Conservation (phyloP, 1,140 invertebrate species). For the Anthonomus grandis region DNA sequence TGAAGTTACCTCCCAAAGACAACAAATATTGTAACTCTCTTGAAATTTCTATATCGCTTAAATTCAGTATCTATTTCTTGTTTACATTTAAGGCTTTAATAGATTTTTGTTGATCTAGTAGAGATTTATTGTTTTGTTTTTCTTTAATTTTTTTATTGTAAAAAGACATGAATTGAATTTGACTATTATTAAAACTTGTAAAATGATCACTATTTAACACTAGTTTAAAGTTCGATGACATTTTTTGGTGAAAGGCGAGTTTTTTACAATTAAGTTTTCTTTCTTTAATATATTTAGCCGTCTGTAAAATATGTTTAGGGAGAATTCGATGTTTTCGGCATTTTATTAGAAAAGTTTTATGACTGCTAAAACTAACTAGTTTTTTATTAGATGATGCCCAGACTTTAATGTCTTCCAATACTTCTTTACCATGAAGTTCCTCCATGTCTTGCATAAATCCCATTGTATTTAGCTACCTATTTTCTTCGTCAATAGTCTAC, state of each 20-base stretch:
- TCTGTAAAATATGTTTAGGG: not conserved
- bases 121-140: not conserved
- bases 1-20: conserved; percentile 4
- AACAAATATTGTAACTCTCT: conserved; percentile 5
- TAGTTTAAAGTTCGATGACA: not conserved
- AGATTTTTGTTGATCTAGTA: not conserved
- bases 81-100: not conserved
- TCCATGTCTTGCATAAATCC: too few relatives aligned
- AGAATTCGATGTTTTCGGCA: conserved; percentile 1
- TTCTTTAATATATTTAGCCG: not conserved
- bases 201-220: not conserved
- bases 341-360: conserved; percentile 1
- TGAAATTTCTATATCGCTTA: conserved; percentile 1
- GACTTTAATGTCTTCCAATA: not conserved
- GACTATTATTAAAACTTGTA: not conserved
- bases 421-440: not conserved
- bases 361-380: not conserved
- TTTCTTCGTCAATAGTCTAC: too few relatives aligned
- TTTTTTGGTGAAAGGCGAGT: not conserved
- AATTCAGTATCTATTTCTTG: conserved; percentile 4
- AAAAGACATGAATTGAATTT: not conserved
- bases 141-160: not conserved
- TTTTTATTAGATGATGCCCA: not conserved
- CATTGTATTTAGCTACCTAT: too few relatives aligned
- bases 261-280: not conserved